Evolutionary conservation across 2,797 vertebrate species (phyloP).

Genomic region (Falco cherrug): DNA sequence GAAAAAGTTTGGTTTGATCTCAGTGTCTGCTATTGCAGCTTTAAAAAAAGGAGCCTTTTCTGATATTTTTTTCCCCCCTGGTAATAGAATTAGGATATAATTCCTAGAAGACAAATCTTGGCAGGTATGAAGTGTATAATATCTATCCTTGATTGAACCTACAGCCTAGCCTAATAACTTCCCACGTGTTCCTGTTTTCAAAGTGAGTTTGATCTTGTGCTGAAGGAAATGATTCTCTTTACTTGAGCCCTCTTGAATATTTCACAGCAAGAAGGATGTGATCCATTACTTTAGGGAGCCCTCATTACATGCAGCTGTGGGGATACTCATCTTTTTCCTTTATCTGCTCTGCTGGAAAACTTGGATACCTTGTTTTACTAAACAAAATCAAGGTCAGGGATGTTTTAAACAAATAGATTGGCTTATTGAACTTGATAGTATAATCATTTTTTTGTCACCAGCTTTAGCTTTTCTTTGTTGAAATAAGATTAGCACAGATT

Average conservation of each 20-base stretch:
- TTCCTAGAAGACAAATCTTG: conserved; percentile 64
- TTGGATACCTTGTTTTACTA: conserved; percentile 68
- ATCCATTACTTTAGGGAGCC: conserved; percentile 68
- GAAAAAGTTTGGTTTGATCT: conserved; percentile 60
- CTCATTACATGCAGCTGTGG: conserved; percentile 70
- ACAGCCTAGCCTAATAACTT: conserved; percentile 18
- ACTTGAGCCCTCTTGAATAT: conserved; percentile 60
- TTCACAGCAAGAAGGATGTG: conserved; percentile 72
- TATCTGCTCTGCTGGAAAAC: conserved; percentile 72
- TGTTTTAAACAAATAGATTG: conserved; percentile 73
- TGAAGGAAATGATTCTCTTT: conserved; percentile 45
- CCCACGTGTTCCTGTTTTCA: conserved; percentile 44
- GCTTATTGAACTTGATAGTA: conserved; percentile 76
- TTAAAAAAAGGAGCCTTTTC: conserved; percentile 26
- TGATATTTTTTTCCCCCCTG: conserved; percentile 13
- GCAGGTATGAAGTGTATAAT: conserved; percentile 48
- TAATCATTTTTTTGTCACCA: conserved; percentile 69
- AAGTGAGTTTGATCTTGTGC: conserved; percentile 57
- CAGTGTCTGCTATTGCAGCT: neutral
- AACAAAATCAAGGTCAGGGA: conserved; percentile 71
- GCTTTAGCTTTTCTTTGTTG: conserved; percentile 56
- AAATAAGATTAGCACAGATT: conserved; percentile 66
- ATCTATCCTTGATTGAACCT: conserved; percentile 56
- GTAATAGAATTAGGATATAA: conserved; percentile 48
- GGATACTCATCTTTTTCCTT: conserved; percentile 51